Evolutionary conservation across 2,888 invertebrate genomes (phyloP).

Genomic region (Drosophila lutescens): DNA sequence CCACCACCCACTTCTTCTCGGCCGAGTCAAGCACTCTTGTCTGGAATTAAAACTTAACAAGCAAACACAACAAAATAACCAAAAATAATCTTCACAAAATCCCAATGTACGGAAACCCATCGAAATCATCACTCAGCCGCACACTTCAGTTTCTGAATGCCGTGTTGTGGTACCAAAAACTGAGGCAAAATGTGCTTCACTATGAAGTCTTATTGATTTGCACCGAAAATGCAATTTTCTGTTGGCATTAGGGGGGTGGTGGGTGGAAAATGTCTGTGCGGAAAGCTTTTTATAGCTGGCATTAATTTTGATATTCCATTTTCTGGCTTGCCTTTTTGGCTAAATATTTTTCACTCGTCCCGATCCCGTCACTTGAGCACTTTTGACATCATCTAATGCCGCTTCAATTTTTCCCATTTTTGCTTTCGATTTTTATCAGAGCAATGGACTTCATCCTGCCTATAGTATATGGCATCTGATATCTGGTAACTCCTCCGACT

Average conservation of each 20-base stretch:
- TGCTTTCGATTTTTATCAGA: conserved; percentile 24
- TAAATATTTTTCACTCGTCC: conserved; percentile 33
- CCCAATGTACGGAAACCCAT: conserved; percentile 18
- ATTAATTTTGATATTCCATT: conserved; percentile 45
- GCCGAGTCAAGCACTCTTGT: conserved; percentile 31
- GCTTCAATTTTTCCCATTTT: conserved; percentile 17
- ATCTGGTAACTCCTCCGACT: conserved; percentile 18
- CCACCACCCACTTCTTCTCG: background rate
- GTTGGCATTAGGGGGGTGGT: conserved; percentile 19
- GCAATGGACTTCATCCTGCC: conserved; percentile 3
- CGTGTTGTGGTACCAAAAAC: conserved; percentile 15
- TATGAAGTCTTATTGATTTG: conserved; percentile 41
- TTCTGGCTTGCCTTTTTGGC: conserved; percentile 25
- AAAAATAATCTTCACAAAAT: conserved; percentile 37
- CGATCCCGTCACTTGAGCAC: conserved; percentile 14
- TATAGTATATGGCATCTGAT: background rate
- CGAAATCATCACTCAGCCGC: conserved; percentile 29
- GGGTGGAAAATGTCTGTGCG: conserved; percentile 12
- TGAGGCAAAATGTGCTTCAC: conserved; percentile 19
- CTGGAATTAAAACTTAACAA: conserved; percentile 42
- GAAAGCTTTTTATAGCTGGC: conserved; percentile 43
- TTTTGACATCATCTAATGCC: conserved; percentile 26
- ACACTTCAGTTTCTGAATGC: conserved; percentile 16
- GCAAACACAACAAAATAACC: conserved; percentile 42
- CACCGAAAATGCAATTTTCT: conserved; percentile 35